These are phyloP conservation scores for Anabacerthia variegaticeps DNA, from an alignment of 2,797 vertebrate species.

Conservation along the genomic window DNA sequence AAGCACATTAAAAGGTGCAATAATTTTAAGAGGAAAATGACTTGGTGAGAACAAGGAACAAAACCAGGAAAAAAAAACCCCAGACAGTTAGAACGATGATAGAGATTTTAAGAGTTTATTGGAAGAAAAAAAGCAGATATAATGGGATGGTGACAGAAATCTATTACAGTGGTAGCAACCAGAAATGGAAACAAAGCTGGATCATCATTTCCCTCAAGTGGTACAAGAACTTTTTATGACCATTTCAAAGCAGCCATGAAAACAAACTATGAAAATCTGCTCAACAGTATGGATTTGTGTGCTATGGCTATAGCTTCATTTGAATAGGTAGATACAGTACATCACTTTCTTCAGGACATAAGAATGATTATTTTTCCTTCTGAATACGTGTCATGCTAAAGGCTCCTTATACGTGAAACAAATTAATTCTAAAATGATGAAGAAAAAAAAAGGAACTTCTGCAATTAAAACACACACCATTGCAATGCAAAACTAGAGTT, in stretches of 20 bases:
- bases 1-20: not conserved
- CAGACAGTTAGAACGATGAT: slow-evolving; percentile 73
- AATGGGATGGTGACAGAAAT: slow-evolving; percentile 66
- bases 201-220: not conserved
- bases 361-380: not conserved
- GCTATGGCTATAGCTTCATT: not conserved
- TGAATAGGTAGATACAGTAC: not conserved
- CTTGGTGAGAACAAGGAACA: not conserved
- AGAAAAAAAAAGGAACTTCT: not conserved
- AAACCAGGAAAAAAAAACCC: slow-evolving; percentile 5
- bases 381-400: not conserved
- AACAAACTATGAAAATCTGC: not conserved
- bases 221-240: not conserved
- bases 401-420: not conserved
- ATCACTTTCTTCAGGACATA: not conserved
- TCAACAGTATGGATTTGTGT: not conserved
- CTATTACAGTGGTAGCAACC: slow-evolving; percentile 62
- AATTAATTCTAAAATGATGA: not conserved
- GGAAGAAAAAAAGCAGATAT: slow-evolving; percentile 72
- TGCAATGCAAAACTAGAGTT: not conserved
- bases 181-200: slow-evolving; percentile 32
- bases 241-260: slow-evolving; percentile 4
- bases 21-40: not conserved
- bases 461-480: not conserved
- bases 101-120: slow-evolving; percentile 79